phyloP scores from a whole-genome alignment of 1,140 invertebrate species.

The Daktulosphaira vitifoliae region DNA sequence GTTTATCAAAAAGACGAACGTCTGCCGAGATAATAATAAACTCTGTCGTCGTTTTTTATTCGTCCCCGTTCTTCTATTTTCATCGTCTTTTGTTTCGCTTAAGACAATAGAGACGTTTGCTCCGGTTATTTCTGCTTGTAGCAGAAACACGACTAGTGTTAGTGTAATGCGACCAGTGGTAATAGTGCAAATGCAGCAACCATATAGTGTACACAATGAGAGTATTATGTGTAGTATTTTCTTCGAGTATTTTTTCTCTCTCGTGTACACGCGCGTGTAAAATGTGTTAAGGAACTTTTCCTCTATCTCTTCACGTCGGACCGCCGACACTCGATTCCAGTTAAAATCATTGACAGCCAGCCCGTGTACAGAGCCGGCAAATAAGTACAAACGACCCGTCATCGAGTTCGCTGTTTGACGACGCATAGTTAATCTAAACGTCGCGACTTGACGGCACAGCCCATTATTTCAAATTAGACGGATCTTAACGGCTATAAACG shows the following conservation, averaged over 20 bases:
- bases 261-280: no score
- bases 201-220: no score
- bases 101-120: not conserved
- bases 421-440: slow-evolving; percentile 18
- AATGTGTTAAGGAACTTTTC: no score
- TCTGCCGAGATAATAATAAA: slow-evolving; percentile 20
- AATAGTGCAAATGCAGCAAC: no score
- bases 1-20: slow-evolving; percentile 29
- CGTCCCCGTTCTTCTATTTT: not conserved
- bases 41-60: slow-evolving; percentile 8
- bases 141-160: no score
- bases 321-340: no score
- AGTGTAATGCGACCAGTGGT: no score
- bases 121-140: no score
- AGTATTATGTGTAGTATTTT: no score
- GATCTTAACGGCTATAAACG: not conserved
- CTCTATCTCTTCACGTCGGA: no score
- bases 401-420: not conserved
- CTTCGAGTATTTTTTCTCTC: no score
- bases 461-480: slow-evolving; percentile 21
- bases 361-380: no score
- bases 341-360: slow-evolving; percentile 13
- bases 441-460: not conserved
- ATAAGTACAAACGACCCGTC: slow-evolving; percentile 23
- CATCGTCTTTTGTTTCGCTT: not conserved